Conservation (phyloP, 2,888 invertebrate species). For the Drosophila anomalipes region DNA sequence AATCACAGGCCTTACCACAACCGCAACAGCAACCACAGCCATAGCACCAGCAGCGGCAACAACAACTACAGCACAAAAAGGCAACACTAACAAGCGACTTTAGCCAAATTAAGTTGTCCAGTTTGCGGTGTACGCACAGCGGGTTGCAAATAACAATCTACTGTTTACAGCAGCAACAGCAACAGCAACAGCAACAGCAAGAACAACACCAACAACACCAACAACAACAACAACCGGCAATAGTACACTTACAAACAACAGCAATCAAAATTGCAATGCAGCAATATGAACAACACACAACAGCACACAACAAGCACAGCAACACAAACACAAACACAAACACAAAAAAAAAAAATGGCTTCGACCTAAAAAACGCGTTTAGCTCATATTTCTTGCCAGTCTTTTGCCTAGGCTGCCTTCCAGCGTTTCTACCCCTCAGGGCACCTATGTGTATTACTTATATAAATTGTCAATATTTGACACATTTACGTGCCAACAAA, state of each 20-base stretch:
- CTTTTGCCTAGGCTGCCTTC: conserved; percentile 41
- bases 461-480: conserved; percentile 81
- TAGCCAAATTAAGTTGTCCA: conserved; percentile 81
- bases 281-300: conserved; percentile 45
- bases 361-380: conserved; percentile 76
- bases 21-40: conserved; percentile 45
- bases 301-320: conserved; percentile 39
- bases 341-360: conserved; percentile 42
- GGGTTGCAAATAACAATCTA: conserved; percentile 80
- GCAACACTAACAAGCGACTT: conserved; percentile 78
- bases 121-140: conserved; percentile 81
- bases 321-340: conserved; percentile 21
- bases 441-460: conserved; percentile 55
- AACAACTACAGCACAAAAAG: conserved; percentile 19
- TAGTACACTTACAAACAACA: conserved; percentile 59
- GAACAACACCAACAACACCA: conserved; percentile 19
- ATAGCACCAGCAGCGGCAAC: conserved; percentile 17
- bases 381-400: conserved; percentile 77
- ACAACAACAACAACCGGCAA: conserved; percentile 39
- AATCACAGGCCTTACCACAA: conserved; percentile 46
- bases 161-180: conserved; percentile 74
- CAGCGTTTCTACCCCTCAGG: background rate
- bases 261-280: conserved; percentile 67
- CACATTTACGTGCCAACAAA: conserved; percentile 74
- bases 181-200: conserved; percentile 14